phyloP scores from a whole-genome alignment of 2,113 vertebrate genomes.

The Chiloscyllium plagiosum region DNA sequence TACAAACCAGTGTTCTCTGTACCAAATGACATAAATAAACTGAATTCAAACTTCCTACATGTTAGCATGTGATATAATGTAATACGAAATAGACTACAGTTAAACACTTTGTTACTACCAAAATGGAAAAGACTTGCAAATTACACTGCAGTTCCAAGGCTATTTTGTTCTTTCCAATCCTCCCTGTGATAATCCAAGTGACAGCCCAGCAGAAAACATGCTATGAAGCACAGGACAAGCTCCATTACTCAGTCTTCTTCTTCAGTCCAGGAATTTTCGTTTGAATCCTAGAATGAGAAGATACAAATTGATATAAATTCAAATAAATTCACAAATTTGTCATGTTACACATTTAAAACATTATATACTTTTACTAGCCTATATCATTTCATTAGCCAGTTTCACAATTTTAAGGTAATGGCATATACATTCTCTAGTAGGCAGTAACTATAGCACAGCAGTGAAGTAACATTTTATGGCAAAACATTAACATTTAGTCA shows the following conservation, averaged over 20 bases:
- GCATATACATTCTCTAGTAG: background rate
- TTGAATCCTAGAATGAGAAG: slow-evolving; percentile 70
- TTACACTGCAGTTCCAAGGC: slow-evolving; percentile 65
- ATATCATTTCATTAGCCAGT: background rate
- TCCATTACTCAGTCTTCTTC: slow-evolving; percentile 78
- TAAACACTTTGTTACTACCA: slow-evolving; percentile 59
- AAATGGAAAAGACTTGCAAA: slow-evolving; percentile 69
- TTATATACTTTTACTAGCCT: background rate
- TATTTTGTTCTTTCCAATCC: slow-evolving; percentile 57
- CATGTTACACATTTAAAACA: background rate
- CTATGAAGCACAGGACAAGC: slow-evolving; percentile 43
- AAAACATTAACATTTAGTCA: background rate
- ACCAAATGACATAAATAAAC: slow-evolving; percentile 57
- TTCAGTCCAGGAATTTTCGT: slow-evolving; percentile 91
- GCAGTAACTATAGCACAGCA: background rate
- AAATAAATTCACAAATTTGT: background rate
- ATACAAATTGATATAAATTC: background rate
- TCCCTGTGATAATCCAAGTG: slow-evolving; percentile 55
- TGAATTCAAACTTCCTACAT: slow-evolving; percentile 64
- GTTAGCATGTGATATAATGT: slow-evolving; percentile 66
- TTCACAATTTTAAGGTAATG: background rate
- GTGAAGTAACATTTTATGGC: background rate
- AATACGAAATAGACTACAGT: slow-evolving; percentile 63
- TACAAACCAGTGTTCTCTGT: slow-evolving; percentile 61
- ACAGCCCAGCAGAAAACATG: slow-evolving; percentile 39